phyloP scores from a whole-genome alignment of 2,888 invertebrate genomes.

The Diloba caeruleocephala region DNA sequence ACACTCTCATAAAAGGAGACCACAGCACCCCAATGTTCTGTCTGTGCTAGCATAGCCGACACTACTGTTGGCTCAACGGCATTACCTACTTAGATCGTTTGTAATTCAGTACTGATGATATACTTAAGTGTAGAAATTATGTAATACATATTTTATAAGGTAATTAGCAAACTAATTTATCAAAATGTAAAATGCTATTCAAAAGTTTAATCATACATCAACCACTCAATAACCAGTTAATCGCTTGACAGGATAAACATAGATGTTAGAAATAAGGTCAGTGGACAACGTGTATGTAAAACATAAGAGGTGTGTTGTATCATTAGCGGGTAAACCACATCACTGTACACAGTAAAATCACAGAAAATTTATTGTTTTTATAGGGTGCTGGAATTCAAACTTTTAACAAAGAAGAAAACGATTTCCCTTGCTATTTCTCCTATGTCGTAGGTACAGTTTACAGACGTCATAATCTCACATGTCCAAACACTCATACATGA shows the following conservation, averaged over 20 bases:
- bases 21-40: no score
- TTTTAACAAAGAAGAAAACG: no score
- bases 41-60: no score
- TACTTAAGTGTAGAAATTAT: no score
- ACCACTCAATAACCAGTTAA: constrained; percentile 27
- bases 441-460: no score
- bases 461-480: no score
- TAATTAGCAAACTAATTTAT: constrained; percentile 16
- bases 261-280: constrained; percentile 47
- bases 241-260: constrained; percentile 32
- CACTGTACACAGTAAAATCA: constrained; percentile 21
- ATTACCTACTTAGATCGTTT: no score
- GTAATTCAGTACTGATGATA: no score
- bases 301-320: constrained; percentile 8
- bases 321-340: constrained; percentile 26
- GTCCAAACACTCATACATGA: no score
- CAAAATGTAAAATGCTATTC: constrained; percentile 18
- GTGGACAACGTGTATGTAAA: constrained; percentile 41
- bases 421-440: no score
- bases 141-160: neutral
- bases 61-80: no score
- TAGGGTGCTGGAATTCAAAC: constrained; percentile 8
- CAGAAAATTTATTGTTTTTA: constrained; percentile 17
- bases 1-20: no score
- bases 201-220: constrained; percentile 23